Conservation (phyloP, 1,140 invertebrate genomes). For the Ostrea edulis region DNA sequence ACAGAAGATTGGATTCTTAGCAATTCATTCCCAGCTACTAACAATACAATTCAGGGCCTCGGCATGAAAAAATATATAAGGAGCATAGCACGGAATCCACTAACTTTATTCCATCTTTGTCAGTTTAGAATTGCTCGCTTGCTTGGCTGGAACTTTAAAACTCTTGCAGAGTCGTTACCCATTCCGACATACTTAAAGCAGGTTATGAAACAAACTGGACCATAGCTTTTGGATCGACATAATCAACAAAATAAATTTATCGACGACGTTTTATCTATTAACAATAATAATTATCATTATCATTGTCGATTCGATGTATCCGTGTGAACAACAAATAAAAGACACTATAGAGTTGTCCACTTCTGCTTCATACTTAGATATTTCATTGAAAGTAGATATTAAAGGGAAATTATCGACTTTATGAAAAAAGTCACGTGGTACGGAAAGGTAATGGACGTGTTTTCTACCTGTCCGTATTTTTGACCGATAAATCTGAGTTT, state of each 20-base stretch:
- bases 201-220: conserved; percentile 11
- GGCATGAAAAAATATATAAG: conserved; percentile 4
- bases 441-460: no score
- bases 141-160: neutral
- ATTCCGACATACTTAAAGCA: neutral
- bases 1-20: conserved; percentile 59
- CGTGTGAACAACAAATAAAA: no score
- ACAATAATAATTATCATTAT: no score
- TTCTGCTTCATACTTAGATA: no score
- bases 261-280: no score
- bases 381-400: no score
- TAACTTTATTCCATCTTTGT: neutral
- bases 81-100: neutral
- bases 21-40: conserved; percentile 49
- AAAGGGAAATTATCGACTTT: no score
- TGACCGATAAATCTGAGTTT: no score
- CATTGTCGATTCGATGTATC: no score
- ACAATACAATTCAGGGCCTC: conserved; percentile 16
- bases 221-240: neutral
- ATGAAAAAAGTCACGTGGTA: no score
- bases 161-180: neutral
- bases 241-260: neutral
- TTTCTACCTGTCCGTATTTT: no score
- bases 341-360: no score
- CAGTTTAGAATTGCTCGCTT: neutral